Base-by-base conservation (phyloP, 2,888 invertebrate genomes). In the Coronaproctus castanopsis region DNA sequence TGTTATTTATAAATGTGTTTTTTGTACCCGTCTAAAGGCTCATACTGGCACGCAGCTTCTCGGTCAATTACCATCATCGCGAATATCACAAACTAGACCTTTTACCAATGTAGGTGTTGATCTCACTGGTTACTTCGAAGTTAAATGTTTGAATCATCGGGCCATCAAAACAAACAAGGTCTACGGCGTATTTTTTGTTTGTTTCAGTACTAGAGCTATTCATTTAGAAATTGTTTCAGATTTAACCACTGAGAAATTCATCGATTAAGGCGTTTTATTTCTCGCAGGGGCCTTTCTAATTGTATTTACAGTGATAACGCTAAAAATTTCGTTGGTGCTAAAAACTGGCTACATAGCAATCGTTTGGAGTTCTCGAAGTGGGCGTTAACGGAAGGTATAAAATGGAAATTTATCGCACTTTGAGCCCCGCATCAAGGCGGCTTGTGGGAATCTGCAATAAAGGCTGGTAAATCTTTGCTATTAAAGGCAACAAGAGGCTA, bases 211-310 rank as follows among this genome's bases (percentile, higher is more conserved):
- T 1, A 49, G 58, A 1, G 68, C 68, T 1, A 58, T 67, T 0
- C 67, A 68, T 62, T 21, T 68, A 22, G 68, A 69, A 61, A 48
- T 66, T 1, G 67, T 66, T 1, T 61, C 64, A 1, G 64, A 65
- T 52, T 58, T 68, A n/a, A n/a, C n/a, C n/a, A n/a, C n/a, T n/a
- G n/a, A n/a, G n/a, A n/a, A n/a, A n/a, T n/a, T n/a, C n/a, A n/a
- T n/a, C n/a, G n/a, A n/a, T n/a, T n/a, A n/a, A 53, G 62, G 20
- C 61, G 67, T 21, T 69, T 69, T 49, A 57, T 63, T 0, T 57
- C 65, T 1, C 57, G 67, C 1, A 61, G 67, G 14, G 68, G 68
- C 10, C 62, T 62, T 50, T 62, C 63, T 1, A 51, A 22, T n/a
- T 24, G 61, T 3, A 63, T 68, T 2, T 63, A 59, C 53, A 65